Base-by-base conservation (phyloP, 92 coral and sea anemone genomes). In the Epizoanthus rinbou region DNA sequence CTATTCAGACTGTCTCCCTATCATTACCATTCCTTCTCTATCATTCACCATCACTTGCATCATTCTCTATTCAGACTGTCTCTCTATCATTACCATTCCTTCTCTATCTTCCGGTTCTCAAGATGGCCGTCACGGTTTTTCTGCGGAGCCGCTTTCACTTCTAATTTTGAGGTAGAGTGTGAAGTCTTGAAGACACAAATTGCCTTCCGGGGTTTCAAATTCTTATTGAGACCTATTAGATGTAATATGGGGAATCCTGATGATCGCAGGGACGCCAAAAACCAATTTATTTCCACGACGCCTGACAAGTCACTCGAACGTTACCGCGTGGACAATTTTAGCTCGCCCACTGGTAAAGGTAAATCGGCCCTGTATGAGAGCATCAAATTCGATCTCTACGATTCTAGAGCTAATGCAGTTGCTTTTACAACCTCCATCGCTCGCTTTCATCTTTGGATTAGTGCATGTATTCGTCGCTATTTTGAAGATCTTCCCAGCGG, bases 231-330 rank as follows among this genome's bases (percentile, higher is more conserved):
- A 63, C 33, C 15, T 3, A 19, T 63, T 16, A n/a, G n/a, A n/a
- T 6, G 13, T 23, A 63, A 22, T 63, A 63, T 63, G 68, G 68
- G 24, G 16, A 63, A 22, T 6, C 8, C 35, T 63, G 9, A 63
- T 22, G 0, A 22, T 11, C 3, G 14, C 13, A 23, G 24, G 24
- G 35, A 63, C 35, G 33, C 21, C 68, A 63, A 63, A 63, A 0
- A 33, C 11, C 14, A 16, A 63, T 33, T 63, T 13, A 63, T 0
- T 63, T 22, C 68, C 24, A 16, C 33, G 8, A 17, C 24, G 3
- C 68, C 68, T 63, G 68, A 22, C 68, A 63, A 63, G 68, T 21
- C 68, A 7, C 68, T 63, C 15, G 68, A 63, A 63, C 68, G 68
- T 0, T 63, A 63, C 24, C 68, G 68, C 5, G 33, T 63, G 68